Evolutionary conservation across 2,113 vertebrate genomes (phyloP).

Genomic region (Suncus etruscus): DNA sequence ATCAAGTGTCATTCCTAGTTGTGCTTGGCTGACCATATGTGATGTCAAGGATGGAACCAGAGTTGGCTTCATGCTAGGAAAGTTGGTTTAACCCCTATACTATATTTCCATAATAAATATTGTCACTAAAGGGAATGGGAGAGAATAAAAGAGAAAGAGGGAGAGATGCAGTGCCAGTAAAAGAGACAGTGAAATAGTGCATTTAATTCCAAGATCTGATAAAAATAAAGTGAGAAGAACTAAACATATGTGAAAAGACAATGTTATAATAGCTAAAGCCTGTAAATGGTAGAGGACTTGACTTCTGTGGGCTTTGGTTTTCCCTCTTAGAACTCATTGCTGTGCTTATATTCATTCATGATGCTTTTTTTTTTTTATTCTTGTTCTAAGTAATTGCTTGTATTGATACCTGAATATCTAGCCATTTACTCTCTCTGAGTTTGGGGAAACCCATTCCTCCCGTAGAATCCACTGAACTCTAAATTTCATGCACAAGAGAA

Average conservation of each 20-base stretch:
- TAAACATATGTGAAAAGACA: not conserved
- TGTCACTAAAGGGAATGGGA: too few relatives aligned
- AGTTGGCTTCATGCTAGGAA: too few relatives aligned
- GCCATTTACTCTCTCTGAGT: not conserved
- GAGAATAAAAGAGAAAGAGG: too few relatives aligned
- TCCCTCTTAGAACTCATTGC: not conserved
- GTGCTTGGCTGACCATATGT: too few relatives aligned
- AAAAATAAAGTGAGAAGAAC: not conserved
- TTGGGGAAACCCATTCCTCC: not conserved
- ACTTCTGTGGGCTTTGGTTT: not conserved
- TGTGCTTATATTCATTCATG: not conserved
- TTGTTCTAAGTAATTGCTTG: not conserved
- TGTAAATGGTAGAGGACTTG: not conserved
- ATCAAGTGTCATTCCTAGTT: too few relatives aligned
- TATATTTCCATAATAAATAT: too few relatives aligned
- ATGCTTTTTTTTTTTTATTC: slow-evolving; percentile 1
- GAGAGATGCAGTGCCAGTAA: too few relatives aligned
- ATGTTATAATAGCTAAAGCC: not conserved
- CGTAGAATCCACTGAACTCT: not conserved
- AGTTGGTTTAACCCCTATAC: too few relatives aligned
- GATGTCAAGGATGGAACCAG: too few relatives aligned
- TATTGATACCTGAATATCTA: not conserved
- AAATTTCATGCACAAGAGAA: not conserved
- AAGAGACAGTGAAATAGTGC: too few relatives aligned
- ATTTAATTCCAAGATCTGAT: not conserved